Base-by-base conservation (phyloP, 2,113 vertebrate genomes). In the Bombycilla garrulus region DNA sequence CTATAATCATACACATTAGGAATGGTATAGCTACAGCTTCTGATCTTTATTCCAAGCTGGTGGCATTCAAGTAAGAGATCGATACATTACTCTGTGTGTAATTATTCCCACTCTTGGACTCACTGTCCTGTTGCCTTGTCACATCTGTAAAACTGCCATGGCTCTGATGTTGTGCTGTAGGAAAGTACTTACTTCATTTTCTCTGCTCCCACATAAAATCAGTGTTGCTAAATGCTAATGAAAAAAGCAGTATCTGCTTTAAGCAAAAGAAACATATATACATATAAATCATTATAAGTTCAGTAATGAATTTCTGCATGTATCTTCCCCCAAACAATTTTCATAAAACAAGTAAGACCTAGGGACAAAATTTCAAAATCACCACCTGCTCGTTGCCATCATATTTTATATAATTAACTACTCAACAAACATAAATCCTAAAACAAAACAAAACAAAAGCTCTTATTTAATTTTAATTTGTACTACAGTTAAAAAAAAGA, bases 381-480 rank as follows among this genome's bases (percentile, higher is more conserved):
- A 85, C 58, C 74, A 95, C 88, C 72, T 92, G 86, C 38, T 93
- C 50, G 6, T 88, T 88, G 94, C 56, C 40, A 72, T 53, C 53
- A 6, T 76, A 88, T 76, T 92, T 91, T 85, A 85, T 95, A 76
- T 95, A 71, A 91, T 67, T 92, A 91, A 67, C 36, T 74, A 58
- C 28, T 64, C 67, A 76, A 70, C 31, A 87, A 85, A 60, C 24
- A 7, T n/a, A 67, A 92, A 14, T 23, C 3, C 13, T 15, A 19
- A 21, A n/a, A 31, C 47, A 38, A 58, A 58, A 57, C 29, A 38
- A 57, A 44, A 38, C 25, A 10, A 44, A 12, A 5, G 1, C 25
- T 67, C n/a, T 58, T 35, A 50, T 33, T 80, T 67, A 9, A 47
- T 48, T 92, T 69, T 45, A 53, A 28, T 51, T 72, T 58, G 31